Conservation (phyloP, 2,888 invertebrate genomes). For the Buathra laborator region DNA sequence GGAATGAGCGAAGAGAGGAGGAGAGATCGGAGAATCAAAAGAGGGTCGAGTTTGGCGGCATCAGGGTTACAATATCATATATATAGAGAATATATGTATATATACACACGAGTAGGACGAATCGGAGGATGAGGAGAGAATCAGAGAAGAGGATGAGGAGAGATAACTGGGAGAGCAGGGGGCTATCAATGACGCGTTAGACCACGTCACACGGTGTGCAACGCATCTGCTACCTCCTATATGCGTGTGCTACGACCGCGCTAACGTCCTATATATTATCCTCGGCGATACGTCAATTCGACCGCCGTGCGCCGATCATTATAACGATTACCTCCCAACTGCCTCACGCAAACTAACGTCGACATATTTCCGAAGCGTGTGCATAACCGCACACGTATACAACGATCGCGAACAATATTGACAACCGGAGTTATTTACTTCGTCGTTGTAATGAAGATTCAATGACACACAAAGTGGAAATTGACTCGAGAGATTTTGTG, state of each 20-base stretch:
- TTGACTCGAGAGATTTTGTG: constrained; percentile 2
- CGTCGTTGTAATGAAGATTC: constrained; percentile 41
- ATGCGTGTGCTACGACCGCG: constrained; percentile 54
- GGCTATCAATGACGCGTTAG: constrained; percentile 82
- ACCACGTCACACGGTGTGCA: constrained; percentile 77
- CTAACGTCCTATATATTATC: constrained; percentile 79
- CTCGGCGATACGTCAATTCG: constrained; percentile 82
- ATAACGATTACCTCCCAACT: constrained; percentile 77
- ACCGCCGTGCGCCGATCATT: constrained; percentile 78
- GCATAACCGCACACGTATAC: not conserved
- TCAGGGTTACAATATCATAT: constrained; percentile 46
- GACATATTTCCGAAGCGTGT: constrained; percentile 42
- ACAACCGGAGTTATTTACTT: constrained; percentile 11
- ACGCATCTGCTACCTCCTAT: constrained; percentile 81
- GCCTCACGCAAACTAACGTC: constrained; percentile 50
- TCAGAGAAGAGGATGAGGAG: constrained; percentile 53
- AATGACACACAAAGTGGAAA: constrained; percentile 28
- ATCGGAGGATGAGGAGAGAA: constrained; percentile 57
- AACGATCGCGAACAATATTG: not conserved
- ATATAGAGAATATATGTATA: constrained; percentile 34
- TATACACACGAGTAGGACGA: constrained; percentile 48
- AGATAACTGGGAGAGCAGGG: constrained; percentile 54
- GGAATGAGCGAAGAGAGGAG: constrained; percentile 48
- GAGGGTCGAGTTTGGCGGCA: constrained; percentile 62
- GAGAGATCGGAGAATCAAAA: constrained; percentile 53